Evolutionary conservation across 1,140 invertebrate genomes (phyloP), one percentile per base, ranked within the genome.

Genomic region (Aphelinus atriplicis): DNA sequence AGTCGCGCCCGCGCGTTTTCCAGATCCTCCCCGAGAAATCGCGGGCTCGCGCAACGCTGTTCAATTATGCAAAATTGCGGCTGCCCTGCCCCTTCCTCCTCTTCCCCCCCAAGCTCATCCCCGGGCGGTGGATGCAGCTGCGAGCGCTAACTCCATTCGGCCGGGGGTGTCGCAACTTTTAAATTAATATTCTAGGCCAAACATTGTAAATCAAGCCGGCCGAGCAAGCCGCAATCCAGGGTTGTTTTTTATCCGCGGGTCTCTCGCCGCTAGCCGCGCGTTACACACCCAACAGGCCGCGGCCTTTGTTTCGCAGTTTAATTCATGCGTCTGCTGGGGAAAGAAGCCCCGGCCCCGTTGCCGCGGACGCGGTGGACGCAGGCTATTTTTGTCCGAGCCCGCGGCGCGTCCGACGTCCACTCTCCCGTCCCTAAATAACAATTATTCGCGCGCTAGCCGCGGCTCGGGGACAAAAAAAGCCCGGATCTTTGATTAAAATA

Each of bases 141-240:
- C 78, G 77, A 51, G 56, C 51, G 79, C 70, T 73, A 71, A 78
- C 69, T 71, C 56, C 26, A 10, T 58, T 58, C n/a, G 7, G 6
- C 3, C 26, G 58, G 26, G n/a, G 5, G 42, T 55, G 26, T 26
- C 26, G 26, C 26, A 26, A 84, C 73, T 80, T 84, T 83, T 83
- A 81, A 85, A 85, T 85, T 85, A 86, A 84, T 84, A 85, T 84
- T 83, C 79, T 70, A 79, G 74, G 77, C 78, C 77, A 81, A 83
- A 81, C 81, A 81, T 84, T 82, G 81, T 85, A 84, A 85, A 84
- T 85, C 83, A 84, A 83, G 80, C 71, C 7, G 58, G 4, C 56
- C 55, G 2, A 26, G 47, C 46, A 46, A 51, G 51, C n/a, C 4
- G 7, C 47, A 73, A 26, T 10, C 5, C 58, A 5, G 10, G 5